phyloP scores from a whole-genome alignment of 2,888 invertebrate genomes.

The Papilio elwesi region DNA sequence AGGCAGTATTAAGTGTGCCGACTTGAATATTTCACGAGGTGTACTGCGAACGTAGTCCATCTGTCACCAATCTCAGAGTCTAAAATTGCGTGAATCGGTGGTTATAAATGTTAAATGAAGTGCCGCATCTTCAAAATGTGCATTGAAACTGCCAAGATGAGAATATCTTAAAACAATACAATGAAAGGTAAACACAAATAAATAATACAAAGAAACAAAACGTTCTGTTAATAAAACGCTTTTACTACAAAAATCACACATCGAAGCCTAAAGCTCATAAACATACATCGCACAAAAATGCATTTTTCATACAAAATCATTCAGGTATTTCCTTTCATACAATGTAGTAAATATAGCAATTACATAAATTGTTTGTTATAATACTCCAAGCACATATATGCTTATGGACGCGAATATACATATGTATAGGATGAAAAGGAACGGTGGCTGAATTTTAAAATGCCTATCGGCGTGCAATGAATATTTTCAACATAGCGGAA shows the following conservation, averaged over 20 bases:
- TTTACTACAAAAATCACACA: too few relatives aligned
- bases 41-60: neutral
- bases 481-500: constrained; percentile 1
- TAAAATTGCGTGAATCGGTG: constrained; percentile 12
- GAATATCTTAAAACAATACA: neutral
- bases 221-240: too few relatives aligned
- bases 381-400: too few relatives aligned
- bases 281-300: too few relatives aligned
- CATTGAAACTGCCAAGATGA: constrained; percentile 3
- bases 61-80: constrained; percentile 4
- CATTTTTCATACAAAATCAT: too few relatives aligned
- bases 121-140: constrained; percentile 7
- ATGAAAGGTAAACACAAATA: neutral
- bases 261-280: too few relatives aligned
- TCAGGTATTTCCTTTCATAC: too few relatives aligned
- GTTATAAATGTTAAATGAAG: constrained; percentile 22
- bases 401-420: too few relatives aligned
- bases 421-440: too few relatives aligned
- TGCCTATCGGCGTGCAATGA: neutral
- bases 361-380: too few relatives aligned
- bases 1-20: neutral
- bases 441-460: neutral
- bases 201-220: neutral
- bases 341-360: too few relatives aligned
- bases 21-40: constrained; percentile 15